These are phyloP conservation scores for Suricata suricatta DNA, from an alignment of 2,113 vertebrate species.

Conservation along the genomic window DNA sequence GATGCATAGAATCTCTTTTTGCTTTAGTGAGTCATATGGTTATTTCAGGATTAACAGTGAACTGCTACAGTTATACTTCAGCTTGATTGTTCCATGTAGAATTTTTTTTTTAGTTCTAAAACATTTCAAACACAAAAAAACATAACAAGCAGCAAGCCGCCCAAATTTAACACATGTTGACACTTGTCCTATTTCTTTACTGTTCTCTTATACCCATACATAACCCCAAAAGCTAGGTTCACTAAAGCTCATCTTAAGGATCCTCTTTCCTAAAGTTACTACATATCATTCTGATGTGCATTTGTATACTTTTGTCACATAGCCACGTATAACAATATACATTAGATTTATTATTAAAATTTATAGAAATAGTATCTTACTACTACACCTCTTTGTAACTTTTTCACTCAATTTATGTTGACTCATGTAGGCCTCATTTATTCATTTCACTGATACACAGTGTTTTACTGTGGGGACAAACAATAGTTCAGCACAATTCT, in stretches of 20 bases:
- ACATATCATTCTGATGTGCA: neutral
- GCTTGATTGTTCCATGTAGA: slow-evolving; percentile 34
- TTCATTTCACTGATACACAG: neutral
- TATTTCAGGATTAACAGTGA: slow-evolving; percentile 42
- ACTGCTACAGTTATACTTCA: neutral
- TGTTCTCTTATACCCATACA: neutral
- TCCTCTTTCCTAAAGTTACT: neutral
- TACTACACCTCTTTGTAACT: neutral
- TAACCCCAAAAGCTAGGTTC: neutral
- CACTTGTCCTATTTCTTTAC: neutral
- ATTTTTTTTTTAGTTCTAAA: slow-evolving; percentile 1
- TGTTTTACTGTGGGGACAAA: slow-evolving; percentile 15
- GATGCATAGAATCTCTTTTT: neutral
- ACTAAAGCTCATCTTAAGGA: neutral
- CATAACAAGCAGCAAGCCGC: neutral
- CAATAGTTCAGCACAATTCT: slow-evolving; percentile 1
- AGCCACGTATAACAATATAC: neutral
- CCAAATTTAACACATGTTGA: slow-evolving; percentile 19
- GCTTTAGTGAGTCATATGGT: neutral
- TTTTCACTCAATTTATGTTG: neutral
- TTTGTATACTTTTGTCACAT: neutral
- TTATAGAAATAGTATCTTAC: neutral
- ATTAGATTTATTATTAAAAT: slow-evolving; percentile 35
- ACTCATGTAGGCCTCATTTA: neutral
- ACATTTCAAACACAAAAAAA: slow-evolving; percentile 32